Evolutionary conservation across 2,888 invertebrate species (phyloP), one percentile per base, ranked within the genome.

Genomic region (Podotricha telesiphe): DNA sequence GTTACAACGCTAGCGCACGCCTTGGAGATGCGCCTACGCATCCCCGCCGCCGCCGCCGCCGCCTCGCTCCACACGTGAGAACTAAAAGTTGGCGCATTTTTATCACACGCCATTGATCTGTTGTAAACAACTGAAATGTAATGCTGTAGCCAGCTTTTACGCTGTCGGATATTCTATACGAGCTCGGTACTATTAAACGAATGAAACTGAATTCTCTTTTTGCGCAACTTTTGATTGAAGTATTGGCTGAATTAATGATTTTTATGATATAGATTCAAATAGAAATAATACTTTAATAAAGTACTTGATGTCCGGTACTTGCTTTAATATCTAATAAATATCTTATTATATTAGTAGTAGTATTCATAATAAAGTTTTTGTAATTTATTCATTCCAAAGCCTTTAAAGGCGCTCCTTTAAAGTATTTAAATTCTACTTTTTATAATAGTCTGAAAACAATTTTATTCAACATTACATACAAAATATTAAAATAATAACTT

Each of bases 91-190:
- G 34, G 68, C 68, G 64, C 64, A 50, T 63, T 56, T 62, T 19
- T 68, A 68, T 68, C 64, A 56, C 64, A n/a, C 47, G 56, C 37
- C 63, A 64, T 64, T 68, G 58, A 15, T 58, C 28, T 20, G 37
- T 40, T 50, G 64, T 68, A 56, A 64, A 68, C 68, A 64, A 68
- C 42, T 68, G 68, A 19, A 68, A 58, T 51, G 61, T 51, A 62
- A 47, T 10, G 45, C 48, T 20, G 17, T 7, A 28, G 22, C 53
- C 20, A 34, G 50, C 37, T 37, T n/a, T 45, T 22, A 15, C 51
- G 50, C 6, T 13, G 50, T 42, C 13, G 13, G 13, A 42, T 13
- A 13, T 13, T 42, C 2, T 42, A 13, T 42, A 42, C 13, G 13
- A 42, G 13, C 42, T 37, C 2, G 6, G 10, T 1, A 13, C 42